Conservation (phyloP, 2,797 vertebrate genomes). For the Nasua narica region DNA sequence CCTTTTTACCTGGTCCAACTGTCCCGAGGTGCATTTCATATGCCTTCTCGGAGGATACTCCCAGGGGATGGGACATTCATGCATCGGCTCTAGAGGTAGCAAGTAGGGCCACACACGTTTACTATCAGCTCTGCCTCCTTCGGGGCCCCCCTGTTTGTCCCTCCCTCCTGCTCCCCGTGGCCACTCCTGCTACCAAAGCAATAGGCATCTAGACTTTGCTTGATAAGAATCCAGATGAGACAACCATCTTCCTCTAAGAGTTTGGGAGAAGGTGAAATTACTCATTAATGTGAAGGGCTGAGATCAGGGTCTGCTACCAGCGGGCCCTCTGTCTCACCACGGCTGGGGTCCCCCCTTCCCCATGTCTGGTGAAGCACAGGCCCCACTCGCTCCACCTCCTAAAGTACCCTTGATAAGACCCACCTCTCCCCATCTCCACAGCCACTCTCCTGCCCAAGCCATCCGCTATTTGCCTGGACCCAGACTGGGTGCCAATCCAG, state of each 20-base stretch:
- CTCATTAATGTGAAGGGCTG: not conserved
- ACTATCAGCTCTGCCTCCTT: not conserved
- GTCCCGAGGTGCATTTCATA: not conserved
- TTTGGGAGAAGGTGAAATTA: not conserved
- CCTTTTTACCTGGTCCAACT: not conserved
- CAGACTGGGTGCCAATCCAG: not conserved
- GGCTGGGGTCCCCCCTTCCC: not conserved
- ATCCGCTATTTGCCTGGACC: not conserved
- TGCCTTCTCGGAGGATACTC: not conserved
- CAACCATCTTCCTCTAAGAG: not conserved
- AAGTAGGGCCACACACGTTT: not conserved
- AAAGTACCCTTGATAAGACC: not conserved
- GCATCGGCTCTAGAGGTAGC: not conserved
- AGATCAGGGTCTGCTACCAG: not conserved
- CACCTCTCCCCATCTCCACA: not conserved
- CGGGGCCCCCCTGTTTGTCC: not conserved
- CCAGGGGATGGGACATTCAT: fast-evolving
- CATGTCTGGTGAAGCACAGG: not conserved
- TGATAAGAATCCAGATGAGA: not conserved
- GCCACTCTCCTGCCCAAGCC: not conserved
- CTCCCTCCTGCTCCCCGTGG: not conserved
- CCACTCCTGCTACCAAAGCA: not conserved
- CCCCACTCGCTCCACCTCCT: not conserved
- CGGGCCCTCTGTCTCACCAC: not conserved
- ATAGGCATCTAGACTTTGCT: not conserved